These are phyloP conservation scores for Galeopsomyia nigrocyanea DNA, from an alignment of 2,888 invertebrate species.

Conservation along the genomic window DNA sequence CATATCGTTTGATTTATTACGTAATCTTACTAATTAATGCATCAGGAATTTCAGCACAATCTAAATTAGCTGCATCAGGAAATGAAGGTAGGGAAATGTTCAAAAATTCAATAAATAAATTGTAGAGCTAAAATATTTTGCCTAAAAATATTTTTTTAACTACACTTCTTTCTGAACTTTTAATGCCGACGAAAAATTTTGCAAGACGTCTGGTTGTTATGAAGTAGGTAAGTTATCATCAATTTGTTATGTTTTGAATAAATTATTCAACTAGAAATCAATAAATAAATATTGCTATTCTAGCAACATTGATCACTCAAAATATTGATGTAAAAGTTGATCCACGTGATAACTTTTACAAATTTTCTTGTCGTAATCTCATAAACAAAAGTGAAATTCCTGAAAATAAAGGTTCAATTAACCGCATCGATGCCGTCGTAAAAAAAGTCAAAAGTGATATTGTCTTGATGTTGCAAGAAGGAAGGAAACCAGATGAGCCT, in stretches of 20 bases:
- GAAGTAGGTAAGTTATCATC: not conserved
- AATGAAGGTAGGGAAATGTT: no score
- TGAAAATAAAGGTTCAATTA: not conserved
- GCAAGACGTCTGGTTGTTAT: not conserved
- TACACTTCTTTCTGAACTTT: no score
- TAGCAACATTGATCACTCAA: not conserved
- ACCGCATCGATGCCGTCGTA: not conserved
- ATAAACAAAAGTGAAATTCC: not conserved
- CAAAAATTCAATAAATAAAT: no score
- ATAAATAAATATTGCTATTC: not conserved
- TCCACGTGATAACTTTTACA: slow-evolving; percentile 3
- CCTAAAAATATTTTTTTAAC: no score
- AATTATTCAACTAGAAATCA: not conserved
- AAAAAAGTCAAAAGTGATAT: not conserved
- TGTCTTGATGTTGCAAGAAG: not conserved
- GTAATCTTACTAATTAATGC: no score
- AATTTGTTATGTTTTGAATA: not conserved
- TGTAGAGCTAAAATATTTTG: no score
- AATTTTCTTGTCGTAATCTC: not conserved
- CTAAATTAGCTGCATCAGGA: no score
- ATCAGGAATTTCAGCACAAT: no score
- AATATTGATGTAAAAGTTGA: not conserved
- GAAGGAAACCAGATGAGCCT: not conserved
- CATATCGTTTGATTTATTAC: no score
- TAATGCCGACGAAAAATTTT: not conserved